phyloP scores from a whole-genome alignment of 2,113 vertebrate species.

The Rhegmatorhina hoffmannsi region DNA sequence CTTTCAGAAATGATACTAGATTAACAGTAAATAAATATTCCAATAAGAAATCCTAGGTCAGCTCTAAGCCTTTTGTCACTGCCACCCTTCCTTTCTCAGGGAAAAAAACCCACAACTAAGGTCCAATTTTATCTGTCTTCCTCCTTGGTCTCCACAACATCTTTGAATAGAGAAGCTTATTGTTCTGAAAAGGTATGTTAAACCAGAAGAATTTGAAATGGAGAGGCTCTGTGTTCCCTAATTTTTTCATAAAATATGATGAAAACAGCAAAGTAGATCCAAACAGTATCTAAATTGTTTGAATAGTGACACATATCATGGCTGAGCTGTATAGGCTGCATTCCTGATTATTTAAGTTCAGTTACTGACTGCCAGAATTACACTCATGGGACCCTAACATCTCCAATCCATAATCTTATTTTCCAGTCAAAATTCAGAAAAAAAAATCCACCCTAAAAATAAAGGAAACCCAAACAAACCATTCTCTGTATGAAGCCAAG shows the following conservation, averaged over 20 bases:
- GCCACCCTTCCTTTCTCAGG: background rate
- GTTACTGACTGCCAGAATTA: background rate
- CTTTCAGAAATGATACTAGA: background rate
- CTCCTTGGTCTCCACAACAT: background rate
- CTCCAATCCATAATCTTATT: background rate
- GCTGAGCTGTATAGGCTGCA: background rate
- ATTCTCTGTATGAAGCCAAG: background rate
- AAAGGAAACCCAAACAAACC: background rate
- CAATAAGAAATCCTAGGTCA: background rate
- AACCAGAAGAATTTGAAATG: background rate
- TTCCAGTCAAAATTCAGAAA: slow-evolving; percentile 11
- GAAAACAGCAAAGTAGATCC: background rate
- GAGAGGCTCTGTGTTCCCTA: background rate
- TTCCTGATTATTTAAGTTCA: background rate
- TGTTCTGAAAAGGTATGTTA: background rate
- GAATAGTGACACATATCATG: background rate
- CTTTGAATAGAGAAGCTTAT: background rate
- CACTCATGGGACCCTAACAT: background rate
- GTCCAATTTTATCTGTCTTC: background rate
- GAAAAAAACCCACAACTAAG: background rate
- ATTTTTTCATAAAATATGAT: background rate
- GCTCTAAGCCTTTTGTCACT: background rate
- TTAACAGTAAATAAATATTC: background rate
- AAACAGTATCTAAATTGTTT: background rate
- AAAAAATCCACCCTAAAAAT: background rate